phyloP scores from a whole-genome alignment of 2,888 invertebrate genomes.

The Harpalus rufipes region DNA sequence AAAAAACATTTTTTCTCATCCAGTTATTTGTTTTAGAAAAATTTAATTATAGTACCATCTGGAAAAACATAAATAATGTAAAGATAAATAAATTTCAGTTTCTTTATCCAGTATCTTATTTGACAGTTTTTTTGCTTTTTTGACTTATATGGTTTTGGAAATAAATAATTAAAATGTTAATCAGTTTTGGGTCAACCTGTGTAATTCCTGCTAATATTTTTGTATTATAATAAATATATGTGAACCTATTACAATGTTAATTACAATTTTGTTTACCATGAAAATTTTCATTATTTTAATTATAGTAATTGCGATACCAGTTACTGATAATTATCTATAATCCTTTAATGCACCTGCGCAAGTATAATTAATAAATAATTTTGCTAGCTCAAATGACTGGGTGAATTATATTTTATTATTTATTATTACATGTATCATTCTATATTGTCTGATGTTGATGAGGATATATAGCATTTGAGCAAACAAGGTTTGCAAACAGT shows the following conservation, averaged over 20 bases:
- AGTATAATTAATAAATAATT: slow-evolving; percentile 9
- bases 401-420: neutral
- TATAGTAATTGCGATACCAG: neutral
- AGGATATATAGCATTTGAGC: slow-evolving; percentile 4
- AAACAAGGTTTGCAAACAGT: slow-evolving; percentile 30
- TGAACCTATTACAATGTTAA: neutral
- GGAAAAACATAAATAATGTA: no score
- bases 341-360: neutral
- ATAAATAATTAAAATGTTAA: no score
- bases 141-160: no score
- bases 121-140: no score
- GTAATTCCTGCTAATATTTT: no score
- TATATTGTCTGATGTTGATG: neutral
- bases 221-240: no score
- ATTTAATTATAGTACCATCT: no score
- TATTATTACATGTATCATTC: neutral
- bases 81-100: no score
- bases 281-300: slow-evolving; percentile 8
- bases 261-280: neutral
- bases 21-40: no score
- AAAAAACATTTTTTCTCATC: no score
- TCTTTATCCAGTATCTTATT: no score
- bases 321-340: neutral
- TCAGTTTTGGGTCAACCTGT: no score
- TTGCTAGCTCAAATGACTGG: neutral